Evolutionary conservation across 2,797 vertebrate species (phyloP).

Genomic region (Fratercula arctica): DNA sequence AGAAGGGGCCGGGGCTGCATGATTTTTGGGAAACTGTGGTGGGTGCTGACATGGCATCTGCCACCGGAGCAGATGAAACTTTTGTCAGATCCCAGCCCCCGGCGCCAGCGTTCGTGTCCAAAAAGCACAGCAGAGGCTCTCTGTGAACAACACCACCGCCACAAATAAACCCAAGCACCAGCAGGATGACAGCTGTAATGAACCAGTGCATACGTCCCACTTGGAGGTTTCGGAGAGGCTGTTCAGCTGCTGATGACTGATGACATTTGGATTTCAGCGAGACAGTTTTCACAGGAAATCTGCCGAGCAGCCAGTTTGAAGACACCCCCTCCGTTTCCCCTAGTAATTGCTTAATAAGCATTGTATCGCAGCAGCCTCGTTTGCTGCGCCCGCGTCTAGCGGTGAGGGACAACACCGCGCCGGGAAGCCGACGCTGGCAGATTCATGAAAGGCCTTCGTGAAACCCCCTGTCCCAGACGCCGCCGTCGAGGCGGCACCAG

Average conservation of each 20-base stretch:
- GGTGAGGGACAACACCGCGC: background rate
- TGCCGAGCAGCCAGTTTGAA: slow-evolving; percentile 38
- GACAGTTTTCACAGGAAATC: slow-evolving; percentile 46
- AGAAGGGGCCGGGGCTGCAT: too few relatives aligned
- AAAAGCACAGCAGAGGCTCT: slow-evolving; percentile 25
- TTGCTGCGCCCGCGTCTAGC: background rate
- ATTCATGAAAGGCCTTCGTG: background rate
- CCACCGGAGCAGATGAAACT: background rate
- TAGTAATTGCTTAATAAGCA: slow-evolving; percentile 52
- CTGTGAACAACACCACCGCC: background rate
- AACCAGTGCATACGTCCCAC: slow-evolving; percentile 31
- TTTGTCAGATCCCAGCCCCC: background rate
- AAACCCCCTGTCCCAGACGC: background rate
- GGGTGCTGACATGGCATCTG: background rate
- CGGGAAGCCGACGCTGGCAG: background rate
- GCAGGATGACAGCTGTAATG: slow-evolving; percentile 60
- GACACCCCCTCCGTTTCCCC: slow-evolving; percentile 2
- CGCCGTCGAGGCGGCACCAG: accelerated
- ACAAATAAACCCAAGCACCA: slow-evolving; percentile 54
- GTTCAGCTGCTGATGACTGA: slow-evolving; percentile 52
- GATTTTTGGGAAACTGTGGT: accelerated
- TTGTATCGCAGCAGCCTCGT: background rate
- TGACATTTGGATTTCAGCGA: slow-evolving; percentile 49
- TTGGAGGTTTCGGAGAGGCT: slow-evolving; percentile 44
- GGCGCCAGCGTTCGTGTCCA: background rate